A percentile compares a stretch with the other conserved stretches of the same genome.
These are phyloP conservation scores for Watsonalla binaria DNA, from an alignment of 2,888 invertebrate species.

Conservation along the genomic window DNA sequence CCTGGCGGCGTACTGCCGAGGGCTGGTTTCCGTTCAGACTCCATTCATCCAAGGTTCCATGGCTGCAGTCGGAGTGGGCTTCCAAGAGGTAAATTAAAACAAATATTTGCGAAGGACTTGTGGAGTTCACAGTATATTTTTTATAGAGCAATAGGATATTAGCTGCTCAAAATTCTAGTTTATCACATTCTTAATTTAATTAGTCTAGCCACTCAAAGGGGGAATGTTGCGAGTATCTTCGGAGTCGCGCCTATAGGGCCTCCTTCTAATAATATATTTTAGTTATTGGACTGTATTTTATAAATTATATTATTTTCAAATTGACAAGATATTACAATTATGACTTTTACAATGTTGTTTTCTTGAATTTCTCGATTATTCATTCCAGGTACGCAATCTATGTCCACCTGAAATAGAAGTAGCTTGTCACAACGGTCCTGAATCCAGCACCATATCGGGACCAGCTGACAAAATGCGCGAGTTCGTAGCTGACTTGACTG, in stretches of 20 bases:
- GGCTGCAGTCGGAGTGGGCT: conserved; percentile 90
- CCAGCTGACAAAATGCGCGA: conserved; percentile 80
- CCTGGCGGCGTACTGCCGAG: conserved; percentile 88
- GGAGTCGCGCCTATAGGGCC: too few species aligned
- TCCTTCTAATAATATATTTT: too few species aligned
- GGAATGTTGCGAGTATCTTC: too few species aligned
- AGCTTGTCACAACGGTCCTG: conserved; percentile 89
- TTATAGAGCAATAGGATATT: too few species aligned
- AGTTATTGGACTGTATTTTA: too few species aligned
- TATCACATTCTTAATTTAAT: too few species aligned
- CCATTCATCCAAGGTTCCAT: conserved; percentile 86
- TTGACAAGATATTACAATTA: too few species aligned
- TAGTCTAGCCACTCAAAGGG: too few species aligned
- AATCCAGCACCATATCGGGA: conserved; percentile 89
- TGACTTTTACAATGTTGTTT: too few species aligned
- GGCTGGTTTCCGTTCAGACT: conserved; percentile 84
- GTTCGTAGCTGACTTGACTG: conserved; percentile 73
- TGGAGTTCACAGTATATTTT: too few species aligned
- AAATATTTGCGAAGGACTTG: not conserved
- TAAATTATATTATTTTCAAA: too few species aligned
- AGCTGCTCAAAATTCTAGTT: too few species aligned
- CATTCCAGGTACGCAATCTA: conserved; percentile 40
- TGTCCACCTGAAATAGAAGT: conserved; percentile 82
- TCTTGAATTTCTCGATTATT: conserved; percentile 7
- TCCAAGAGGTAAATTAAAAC: conserved; percentile 24